Percentiles rank a stretch among this genome's conserved stretches.
Evolutionary conservation across 2,797 vertebrate genomes (phyloP).

Genomic region (Xiphorhynchus erythropygius): DNA sequence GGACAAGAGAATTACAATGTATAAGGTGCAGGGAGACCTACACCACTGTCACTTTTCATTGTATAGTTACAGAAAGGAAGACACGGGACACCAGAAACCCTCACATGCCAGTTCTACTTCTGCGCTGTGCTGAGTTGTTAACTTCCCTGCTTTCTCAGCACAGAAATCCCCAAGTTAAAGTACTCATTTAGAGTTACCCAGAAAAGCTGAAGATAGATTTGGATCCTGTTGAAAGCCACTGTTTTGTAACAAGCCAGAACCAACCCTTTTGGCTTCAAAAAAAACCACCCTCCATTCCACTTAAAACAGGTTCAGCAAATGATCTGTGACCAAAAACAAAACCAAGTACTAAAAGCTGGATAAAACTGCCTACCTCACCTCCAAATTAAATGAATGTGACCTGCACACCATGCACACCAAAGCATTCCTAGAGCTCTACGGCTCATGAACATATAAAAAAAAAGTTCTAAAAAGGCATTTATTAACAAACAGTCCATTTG

Average conservation of each 20-base stretch:
- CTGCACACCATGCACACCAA: constrained; percentile 2
- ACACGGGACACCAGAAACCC: background rate
- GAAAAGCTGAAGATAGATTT: constrained; percentile 70
- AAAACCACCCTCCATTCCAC: constrained; percentile 40
- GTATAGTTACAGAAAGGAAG: background rate
- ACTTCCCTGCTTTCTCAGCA: constrained; percentile 46
- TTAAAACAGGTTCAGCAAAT: constrained; percentile 68
- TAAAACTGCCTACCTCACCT: constrained; percentile 51
- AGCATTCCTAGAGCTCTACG: background rate
- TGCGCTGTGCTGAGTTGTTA: constrained; percentile 24
- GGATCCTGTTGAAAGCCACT: constrained; percentile 58
- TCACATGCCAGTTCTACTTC: constrained; percentile 6
- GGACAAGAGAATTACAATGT: background rate
- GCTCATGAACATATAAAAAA: background rate
- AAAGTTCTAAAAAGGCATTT: background rate
- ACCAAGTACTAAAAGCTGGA: constrained; percentile 58
- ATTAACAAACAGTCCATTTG: background rate
- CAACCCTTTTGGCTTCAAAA: constrained; percentile 48
- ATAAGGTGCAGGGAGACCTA: background rate
- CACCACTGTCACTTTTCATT: background rate
- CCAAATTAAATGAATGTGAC: constrained; percentile 60
- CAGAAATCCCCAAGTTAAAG: constrained; percentile 68
- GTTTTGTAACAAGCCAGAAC: constrained; percentile 61
- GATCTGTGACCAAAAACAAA: constrained; percentile 70
- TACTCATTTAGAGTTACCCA: constrained; percentile 66